A percentile compares a stretch with the other conserved stretches of the same genome.
phyloP scores from a whole-genome alignment of 2,113 vertebrate species.

The Pelvicachromis taeniatus region DNA sequence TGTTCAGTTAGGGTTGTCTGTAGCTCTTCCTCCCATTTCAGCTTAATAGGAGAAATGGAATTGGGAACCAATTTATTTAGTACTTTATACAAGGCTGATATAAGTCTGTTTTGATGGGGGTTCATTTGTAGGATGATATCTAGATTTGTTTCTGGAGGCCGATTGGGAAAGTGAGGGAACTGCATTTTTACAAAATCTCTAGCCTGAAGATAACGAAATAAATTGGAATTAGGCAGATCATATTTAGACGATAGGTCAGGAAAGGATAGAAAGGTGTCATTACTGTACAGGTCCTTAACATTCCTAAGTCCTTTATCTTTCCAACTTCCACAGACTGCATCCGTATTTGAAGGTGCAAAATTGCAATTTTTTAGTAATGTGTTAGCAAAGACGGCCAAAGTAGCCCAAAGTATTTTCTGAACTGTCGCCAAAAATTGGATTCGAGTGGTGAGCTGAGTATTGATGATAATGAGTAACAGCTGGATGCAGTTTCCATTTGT shows the following conservation, averaged over 20 bases:
- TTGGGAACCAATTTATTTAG: neutral
- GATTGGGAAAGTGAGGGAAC: neutral
- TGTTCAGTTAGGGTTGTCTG: too few relatives aligned
- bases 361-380: neutral
- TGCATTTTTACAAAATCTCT: neutral
- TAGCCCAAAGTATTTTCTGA: neutral
- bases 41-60: neutral
- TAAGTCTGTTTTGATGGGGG: neutral
- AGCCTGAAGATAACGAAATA: neutral
- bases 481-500: too few relatives aligned
- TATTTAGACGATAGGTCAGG: neutral
- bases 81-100: neutral
- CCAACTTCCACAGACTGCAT: accelerated
- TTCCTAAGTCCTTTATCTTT: neutral
- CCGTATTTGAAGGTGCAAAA: neutral
- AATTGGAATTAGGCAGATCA: neutral
- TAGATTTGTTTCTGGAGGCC: neutral
- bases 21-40: too few relatives aligned
- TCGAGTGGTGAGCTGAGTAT: too few relatives aligned
- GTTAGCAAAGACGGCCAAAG: neutral
- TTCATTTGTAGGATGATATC: neutral
- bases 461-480: too few relatives aligned
- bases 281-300: neutral
- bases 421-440: neutral
- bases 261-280: neutral